Percentiles rank a stretch among this genome's conserved stretches.
phyloP scores from a whole-genome alignment of 2,113 vertebrate genomes.

The Hyperoodon ampullatus region DNA sequence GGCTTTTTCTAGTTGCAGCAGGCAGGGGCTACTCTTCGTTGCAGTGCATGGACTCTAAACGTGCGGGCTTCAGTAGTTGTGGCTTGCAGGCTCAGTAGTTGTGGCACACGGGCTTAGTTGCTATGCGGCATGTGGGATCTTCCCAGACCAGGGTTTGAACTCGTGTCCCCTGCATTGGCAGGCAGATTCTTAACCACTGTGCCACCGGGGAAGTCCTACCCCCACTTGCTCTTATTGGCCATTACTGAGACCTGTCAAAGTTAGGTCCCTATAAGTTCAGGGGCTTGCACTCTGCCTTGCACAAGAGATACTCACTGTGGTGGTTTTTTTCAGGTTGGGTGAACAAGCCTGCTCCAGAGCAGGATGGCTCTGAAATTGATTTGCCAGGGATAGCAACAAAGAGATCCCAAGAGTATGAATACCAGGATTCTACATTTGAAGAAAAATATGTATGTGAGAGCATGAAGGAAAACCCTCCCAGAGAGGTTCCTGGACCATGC shows the following conservation, averaged over 20 bases:
- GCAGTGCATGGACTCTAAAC: too few species aligned
- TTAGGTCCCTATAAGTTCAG: background rate
- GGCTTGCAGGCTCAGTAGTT: too few species aligned
- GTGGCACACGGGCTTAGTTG: too few species aligned
- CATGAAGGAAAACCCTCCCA: background rate
- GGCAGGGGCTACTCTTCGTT: too few species aligned
- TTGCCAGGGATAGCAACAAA: background rate
- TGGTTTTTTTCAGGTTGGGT: slow-evolving; percentile 63
- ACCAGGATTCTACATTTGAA: background rate
- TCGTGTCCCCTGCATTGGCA: too few species aligned
- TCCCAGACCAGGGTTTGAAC: too few species aligned
- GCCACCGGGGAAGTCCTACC: too few species aligned
- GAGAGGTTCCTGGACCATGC: background rate
- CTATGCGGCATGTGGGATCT: too few species aligned
- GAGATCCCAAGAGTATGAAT: background rate
- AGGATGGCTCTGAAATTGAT: slow-evolving; percentile 14
- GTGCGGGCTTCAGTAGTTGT: too few species aligned
- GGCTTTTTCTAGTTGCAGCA: too few species aligned
- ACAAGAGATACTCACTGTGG: background rate
- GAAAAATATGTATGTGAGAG: background rate
- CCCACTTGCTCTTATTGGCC: background rate
- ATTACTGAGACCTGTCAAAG: background rate
- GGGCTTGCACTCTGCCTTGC: background rate
- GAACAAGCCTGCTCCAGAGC: background rate
- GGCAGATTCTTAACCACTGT: too few species aligned